These are phyloP conservation scores for Marmota monax DNA, from an alignment of 2,113 vertebrate genomes.

Conservation along the genomic window DNA sequence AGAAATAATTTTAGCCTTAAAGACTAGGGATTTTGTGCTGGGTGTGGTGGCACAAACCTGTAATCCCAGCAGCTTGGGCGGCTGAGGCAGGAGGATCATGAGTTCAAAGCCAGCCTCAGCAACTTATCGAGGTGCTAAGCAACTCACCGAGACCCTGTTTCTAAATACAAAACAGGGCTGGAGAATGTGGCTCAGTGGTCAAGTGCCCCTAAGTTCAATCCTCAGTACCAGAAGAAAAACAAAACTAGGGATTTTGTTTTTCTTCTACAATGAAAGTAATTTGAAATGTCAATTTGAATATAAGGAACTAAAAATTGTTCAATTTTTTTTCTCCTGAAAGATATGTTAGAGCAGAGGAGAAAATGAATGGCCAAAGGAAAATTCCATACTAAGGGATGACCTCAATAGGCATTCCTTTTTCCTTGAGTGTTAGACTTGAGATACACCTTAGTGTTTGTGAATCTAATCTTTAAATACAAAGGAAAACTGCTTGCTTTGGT, in stretches of 20 bases:
- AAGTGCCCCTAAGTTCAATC: too few species aligned
- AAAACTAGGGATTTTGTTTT: constrained; percentile 44
- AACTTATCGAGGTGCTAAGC: too few species aligned
- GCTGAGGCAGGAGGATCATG: too few species aligned
- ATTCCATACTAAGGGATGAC: constrained; percentile 27
- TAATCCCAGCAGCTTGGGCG: too few species aligned
- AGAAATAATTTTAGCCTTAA: constrained; percentile 53
- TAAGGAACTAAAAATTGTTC: constrained; percentile 28
- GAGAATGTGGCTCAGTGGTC: too few species aligned
- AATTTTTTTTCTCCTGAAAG: background rate
- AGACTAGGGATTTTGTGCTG: constrained; percentile 10
- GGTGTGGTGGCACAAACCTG: too few species aligned
- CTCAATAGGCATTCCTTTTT: background rate
- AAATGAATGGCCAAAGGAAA: constrained; percentile 43
- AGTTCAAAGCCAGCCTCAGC: too few species aligned
- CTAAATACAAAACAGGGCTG: too few species aligned
- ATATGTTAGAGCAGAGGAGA: constrained; percentile 3
- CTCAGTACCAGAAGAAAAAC: too few species aligned
- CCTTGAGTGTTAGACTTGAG: constrained; percentile 26
- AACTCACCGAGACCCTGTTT: too few species aligned
- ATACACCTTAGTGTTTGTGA: background rate
- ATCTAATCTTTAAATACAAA: constrained; percentile 41
- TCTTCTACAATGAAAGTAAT: background rate
- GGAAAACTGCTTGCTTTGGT: background rate
- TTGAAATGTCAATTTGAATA: constrained; percentile 51